Base-by-base conservation (phyloP, 2,888 invertebrate species). In the Yponomeuta sedellus region DNA sequence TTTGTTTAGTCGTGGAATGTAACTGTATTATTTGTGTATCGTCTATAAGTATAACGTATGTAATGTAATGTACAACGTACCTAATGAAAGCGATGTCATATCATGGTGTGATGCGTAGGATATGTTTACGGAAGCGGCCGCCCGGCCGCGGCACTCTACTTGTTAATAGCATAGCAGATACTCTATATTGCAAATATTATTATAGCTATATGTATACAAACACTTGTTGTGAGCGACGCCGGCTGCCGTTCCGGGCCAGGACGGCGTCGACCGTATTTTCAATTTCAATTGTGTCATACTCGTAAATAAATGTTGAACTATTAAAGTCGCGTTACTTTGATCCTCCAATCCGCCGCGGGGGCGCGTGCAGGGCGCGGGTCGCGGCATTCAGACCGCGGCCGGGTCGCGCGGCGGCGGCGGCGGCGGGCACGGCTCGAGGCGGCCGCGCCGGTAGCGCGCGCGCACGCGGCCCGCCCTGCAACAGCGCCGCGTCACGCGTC, bases 261-360 rank as follows among this genome's bases (percentile, higher is more conserved):
- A 68, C 64, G 64, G 34, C 8, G 34, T 70, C 61, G 19, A 68
- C 63, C 65, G 19, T 70, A 78, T 77, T 82, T 81, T 84, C 79
- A 72, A 83, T 81, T 82, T 83, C 81, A 81, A 83, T 83, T 84
- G 80, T 85, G 83, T 79, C 77, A 75, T 57, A 40, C 77, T 34
- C 34, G 74, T 59, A 52, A 66, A 84, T 88, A 86, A 86, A 89
- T 88, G 89, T 89, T 89, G 83, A 86, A 81, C 79, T 79, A 87
- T 83, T 82, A 73, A 72, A 34, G 34, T 34, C 34, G 34, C 34
- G 5, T 34, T 34, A 6, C 8, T 34, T 34, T 8, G 8, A 8
- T 34, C 34, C 34, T 34, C 10, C 34, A 8, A 34, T 8, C 5
- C 34, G 34, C 8, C 34, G 34, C 3, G 34, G 0, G 34, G 34